A percentile compares a stretch with the other conserved stretches of the same genome.
Conservation (phyloP, 2,888 invertebrate species). For the Diplolepis rosae region DNA sequence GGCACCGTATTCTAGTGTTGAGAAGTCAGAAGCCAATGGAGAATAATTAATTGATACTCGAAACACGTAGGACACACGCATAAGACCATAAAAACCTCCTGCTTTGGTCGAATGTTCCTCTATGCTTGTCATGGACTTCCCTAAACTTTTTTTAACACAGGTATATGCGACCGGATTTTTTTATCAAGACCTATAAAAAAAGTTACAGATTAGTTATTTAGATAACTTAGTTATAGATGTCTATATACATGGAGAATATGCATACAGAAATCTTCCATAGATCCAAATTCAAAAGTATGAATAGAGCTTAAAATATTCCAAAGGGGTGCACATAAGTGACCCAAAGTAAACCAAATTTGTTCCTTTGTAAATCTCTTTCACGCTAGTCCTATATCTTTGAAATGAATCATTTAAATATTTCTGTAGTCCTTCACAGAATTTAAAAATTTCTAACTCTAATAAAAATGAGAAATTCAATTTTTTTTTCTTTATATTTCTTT, state of each 20-base stretch:
- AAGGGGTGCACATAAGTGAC: no score
- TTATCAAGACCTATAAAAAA: neutral
- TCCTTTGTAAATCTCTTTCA: neutral
- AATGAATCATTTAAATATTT: slow-evolving; percentile 23
- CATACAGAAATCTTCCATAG: no score
- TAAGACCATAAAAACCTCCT: slow-evolving; percentile 42
- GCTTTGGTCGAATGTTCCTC: slow-evolving; percentile 1
- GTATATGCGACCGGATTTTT: neutral
- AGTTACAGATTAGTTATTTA: no score
- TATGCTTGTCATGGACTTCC: neutral
- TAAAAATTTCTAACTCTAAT: no score
- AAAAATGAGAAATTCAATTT: no score
- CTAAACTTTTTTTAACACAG: slow-evolving; percentile 13
- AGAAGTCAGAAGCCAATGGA: slow-evolving; percentile 46
- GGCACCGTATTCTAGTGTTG: slow-evolving; percentile 40
- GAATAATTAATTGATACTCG: slow-evolving; percentile 63
- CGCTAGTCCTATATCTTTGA: slow-evolving; percentile 33
- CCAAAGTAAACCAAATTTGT: neutral
- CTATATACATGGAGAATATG: no score
- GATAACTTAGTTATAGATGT: no score
- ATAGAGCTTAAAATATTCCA: no score
- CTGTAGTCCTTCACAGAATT: no score
- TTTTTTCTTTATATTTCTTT: no score
- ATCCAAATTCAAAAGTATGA: no score
- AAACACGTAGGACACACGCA: slow-evolving; percentile 61